phyloP scores from a whole-genome alignment of 2,888 invertebrate genomes.

The Miltochrista miniata region DNA sequence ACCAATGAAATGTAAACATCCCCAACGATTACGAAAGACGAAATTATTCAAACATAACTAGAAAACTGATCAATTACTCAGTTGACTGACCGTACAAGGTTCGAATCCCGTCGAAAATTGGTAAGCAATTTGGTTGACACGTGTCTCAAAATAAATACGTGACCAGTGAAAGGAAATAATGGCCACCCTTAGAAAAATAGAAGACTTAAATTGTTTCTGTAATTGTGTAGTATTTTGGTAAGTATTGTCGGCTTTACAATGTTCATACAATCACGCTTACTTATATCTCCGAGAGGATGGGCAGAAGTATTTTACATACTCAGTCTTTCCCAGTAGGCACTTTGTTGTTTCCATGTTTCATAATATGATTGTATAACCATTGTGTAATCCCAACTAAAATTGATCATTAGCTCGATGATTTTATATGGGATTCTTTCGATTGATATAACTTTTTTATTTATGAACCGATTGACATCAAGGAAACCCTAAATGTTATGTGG shows the following conservation, averaged over 20 bases:
- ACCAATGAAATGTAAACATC: background rate
- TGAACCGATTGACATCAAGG: too few species aligned
- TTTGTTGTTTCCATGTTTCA: too few species aligned
- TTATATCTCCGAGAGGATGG: too few species aligned
- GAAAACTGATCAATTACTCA: conserved; percentile 44
- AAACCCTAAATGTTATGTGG: too few species aligned
- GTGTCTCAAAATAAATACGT: conserved; percentile 40
- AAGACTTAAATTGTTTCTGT: conserved; percentile 2
- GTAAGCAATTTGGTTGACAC: conserved; percentile 54
- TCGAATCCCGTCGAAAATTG: conserved; percentile 36
- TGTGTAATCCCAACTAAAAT: too few species aligned
- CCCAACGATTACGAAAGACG: conserved; percentile 26
- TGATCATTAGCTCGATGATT: too few species aligned
- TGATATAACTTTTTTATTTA: too few species aligned
- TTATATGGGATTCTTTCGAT: too few species aligned
- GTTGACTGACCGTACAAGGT: conserved; percentile 32
- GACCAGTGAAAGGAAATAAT: conserved; percentile 18
- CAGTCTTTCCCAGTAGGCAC: too few species aligned
- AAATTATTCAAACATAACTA: conserved; percentile 20
- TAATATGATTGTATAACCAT: too few species aligned
- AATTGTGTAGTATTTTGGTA: conserved; percentile 2
- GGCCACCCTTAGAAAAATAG: conserved; percentile 16
- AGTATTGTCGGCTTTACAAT: background rate
- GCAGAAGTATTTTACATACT: too few species aligned
- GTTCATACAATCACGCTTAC: too few species aligned